phyloP scores from a whole-genome alignment of 1,140 invertebrate species.

The Zophobas morio region DNA sequence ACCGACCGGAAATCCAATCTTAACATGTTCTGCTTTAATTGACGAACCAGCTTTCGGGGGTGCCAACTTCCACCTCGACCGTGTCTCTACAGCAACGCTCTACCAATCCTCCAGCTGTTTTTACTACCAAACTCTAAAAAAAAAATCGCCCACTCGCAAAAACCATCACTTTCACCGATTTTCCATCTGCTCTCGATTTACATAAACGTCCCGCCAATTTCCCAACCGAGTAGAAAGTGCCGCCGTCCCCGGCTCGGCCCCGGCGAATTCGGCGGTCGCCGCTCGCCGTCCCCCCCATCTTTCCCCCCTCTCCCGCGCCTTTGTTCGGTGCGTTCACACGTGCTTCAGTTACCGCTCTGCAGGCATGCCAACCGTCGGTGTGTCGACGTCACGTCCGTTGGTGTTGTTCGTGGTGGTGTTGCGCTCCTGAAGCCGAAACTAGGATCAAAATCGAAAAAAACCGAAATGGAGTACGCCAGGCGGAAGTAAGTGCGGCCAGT shows the following conservation, averaged over 20 bases:
- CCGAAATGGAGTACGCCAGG: slow-evolving; percentile 45
- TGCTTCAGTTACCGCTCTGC: slow-evolving; percentile 35
- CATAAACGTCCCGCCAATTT: too few relatives aligned
- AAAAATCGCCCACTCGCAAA: too few relatives aligned
- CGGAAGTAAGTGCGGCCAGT: slow-evolving; percentile 31
- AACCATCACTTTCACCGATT: too few relatives aligned
- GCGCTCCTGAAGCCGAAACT: neutral
- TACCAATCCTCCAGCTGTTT: too few relatives aligned
- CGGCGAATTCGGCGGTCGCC: slow-evolving; percentile 15
- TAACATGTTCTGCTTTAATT: too few relatives aligned
- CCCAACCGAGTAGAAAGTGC: too few relatives aligned
- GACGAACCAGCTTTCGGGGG: too few relatives aligned
- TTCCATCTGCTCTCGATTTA: too few relatives aligned
- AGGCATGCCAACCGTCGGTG: slow-evolving; percentile 38
- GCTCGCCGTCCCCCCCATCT: neutral
- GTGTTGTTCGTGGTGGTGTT: slow-evolving; percentile 32
- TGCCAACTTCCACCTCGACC: too few relatives aligned
- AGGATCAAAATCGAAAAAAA: neutral
- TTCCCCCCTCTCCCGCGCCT: slow-evolving; percentile 8
- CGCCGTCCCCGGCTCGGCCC: slow-evolving; percentile 14
- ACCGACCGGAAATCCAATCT: too few relatives aligned
- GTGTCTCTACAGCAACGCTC: too few relatives aligned
- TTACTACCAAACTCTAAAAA: too few relatives aligned
- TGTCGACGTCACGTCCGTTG: slow-evolving; percentile 28
- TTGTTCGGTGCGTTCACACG: slow-evolving; percentile 30